These are phyloP conservation scores for Drosophila prolongata DNA, from an alignment of 2,888 invertebrate species.

Conservation along the genomic window DNA sequence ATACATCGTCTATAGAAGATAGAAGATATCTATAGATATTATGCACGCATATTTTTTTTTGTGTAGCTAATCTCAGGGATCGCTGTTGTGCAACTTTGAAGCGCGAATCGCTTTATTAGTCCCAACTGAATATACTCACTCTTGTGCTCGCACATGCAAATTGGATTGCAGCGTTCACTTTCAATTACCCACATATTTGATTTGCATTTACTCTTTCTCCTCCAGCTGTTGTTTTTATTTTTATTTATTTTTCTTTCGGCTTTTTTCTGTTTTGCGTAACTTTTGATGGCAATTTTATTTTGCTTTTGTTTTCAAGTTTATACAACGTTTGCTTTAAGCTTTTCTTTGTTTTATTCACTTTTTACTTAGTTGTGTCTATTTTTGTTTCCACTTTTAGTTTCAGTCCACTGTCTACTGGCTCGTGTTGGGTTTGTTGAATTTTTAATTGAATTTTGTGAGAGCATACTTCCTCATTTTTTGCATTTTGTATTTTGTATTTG, in stretches of 20 bases:
- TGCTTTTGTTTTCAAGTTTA: slow-evolving; percentile 45
- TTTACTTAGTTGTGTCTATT: slow-evolving; percentile 34
- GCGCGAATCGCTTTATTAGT: slow-evolving; percentile 36
- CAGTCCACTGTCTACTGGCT: slow-evolving; percentile 28
- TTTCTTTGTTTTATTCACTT: slow-evolving; percentile 13
- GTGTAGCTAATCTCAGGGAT: neutral
- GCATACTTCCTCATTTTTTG: slow-evolving; percentile 45
- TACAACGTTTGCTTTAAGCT: slow-evolving; percentile 27
- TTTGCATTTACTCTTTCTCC: slow-evolving; percentile 34
- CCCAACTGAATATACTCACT: slow-evolving; percentile 31
- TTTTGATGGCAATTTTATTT: slow-evolving; percentile 29
- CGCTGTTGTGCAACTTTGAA: slow-evolving; percentile 11
- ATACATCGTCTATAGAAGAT: no score
- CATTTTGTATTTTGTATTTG: slow-evolving; percentile 12
- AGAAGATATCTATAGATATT: no score
- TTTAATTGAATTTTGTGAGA: slow-evolving; percentile 66
- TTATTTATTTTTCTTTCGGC: neutral
- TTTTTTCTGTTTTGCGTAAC: slow-evolving; percentile 40
- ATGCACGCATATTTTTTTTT: neutral
- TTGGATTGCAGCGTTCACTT: slow-evolving; percentile 42
- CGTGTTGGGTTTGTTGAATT: slow-evolving; percentile 62
- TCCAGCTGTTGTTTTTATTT: neutral
- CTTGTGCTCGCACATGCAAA: slow-evolving; percentile 12
- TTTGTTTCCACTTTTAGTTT: slow-evolving; percentile 56
- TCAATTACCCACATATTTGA: slow-evolving; percentile 52